A percentile compares a stretch with the other conserved stretches of the same genome.
phyloP scores from a whole-genome alignment of 2,113 vertebrate genomes.

The Anolis carolinensis region DNA sequence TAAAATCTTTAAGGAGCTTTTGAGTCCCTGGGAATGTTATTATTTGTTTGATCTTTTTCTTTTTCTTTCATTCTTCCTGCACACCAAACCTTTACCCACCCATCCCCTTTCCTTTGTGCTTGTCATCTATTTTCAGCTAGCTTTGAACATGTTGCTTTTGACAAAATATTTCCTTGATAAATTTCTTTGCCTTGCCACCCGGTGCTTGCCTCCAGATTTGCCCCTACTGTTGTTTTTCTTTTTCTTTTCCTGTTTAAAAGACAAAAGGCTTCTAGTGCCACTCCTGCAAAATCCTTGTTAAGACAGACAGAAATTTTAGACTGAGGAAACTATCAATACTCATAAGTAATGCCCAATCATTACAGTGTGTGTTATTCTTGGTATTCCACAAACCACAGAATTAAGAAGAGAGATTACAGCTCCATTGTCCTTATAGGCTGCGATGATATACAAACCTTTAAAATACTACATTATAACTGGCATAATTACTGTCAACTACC shows the following conservation, averaged over 20 bases:
- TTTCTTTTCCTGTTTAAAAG: not conserved
- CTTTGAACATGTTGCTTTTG: slow-evolving; percentile 71
- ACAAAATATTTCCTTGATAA: slow-evolving; percentile 74
- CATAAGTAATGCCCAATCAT: not conserved
- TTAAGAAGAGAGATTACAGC: not conserved
- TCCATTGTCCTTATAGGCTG: not conserved
- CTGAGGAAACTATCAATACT: slow-evolving; percentile 24
- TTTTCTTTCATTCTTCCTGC: slow-evolving; percentile 39
- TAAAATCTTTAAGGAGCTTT: slow-evolving; percentile 67
- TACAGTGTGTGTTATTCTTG: not conserved
- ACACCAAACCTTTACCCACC: slow-evolving; percentile 62
- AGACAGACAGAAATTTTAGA: not conserved
- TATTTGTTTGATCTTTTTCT: slow-evolving; percentile 57
- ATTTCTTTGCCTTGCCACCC: slow-evolving; percentile 50
- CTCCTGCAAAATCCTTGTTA: not conserved
- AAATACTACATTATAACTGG: too few relatives aligned
- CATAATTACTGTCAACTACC: too few relatives aligned
- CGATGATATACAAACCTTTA: too few relatives aligned
- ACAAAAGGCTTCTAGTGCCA: not conserved
- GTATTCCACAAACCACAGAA: not conserved
- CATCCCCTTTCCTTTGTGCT: slow-evolving; percentile 53
- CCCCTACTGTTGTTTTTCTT: slow-evolving; percentile 24
- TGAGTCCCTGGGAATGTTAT: slow-evolving; percentile 56
- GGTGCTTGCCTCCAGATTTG: not conserved
- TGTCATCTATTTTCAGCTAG: slow-evolving; percentile 72